These are phyloP conservation scores for Zosterops lateralis DNA, from an alignment of 2,113 vertebrate genomes.

Conservation along the genomic window DNA sequence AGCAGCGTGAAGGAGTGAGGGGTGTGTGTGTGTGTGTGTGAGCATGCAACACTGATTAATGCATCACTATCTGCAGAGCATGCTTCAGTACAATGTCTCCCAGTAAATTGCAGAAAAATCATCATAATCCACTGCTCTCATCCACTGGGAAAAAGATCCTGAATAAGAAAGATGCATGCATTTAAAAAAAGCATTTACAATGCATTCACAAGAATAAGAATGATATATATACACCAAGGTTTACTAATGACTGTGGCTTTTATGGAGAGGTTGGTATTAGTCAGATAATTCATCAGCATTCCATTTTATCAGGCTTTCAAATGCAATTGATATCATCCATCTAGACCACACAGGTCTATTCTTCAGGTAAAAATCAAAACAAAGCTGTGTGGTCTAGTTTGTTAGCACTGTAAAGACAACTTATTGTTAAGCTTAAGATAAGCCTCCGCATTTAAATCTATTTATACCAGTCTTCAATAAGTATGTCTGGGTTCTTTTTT, in stretches of 20 bases:
- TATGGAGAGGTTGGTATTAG: slow-evolving; percentile 26
- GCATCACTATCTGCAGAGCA: not conserved
- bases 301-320: slow-evolving; percentile 61
- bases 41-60: not conserved
- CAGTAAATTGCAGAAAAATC: not conserved
- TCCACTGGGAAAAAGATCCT: not conserved
- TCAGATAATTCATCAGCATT: slow-evolving; percentile 61
- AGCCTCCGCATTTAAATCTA: slow-evolving; percentile 33
- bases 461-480: slow-evolving; percentile 25
- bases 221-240: not conserved
- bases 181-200: slow-evolving; percentile 7
- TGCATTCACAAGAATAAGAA: not conserved
- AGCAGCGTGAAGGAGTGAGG: rapidly evolving
- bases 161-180: not conserved
- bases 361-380: slow-evolving; percentile 54
- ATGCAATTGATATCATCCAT: slow-evolving; percentile 53
- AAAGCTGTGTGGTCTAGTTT: slow-evolving; percentile 63
- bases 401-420: slow-evolving; percentile 14
- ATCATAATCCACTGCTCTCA: not conserved
- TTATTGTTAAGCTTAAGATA: slow-evolving; percentile 46
- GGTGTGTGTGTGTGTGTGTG: not conserved
- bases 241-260: slow-evolving; percentile 47
- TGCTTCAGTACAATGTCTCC: not conserved
- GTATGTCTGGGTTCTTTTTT: slow-evolving; percentile 3
- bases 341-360: slow-evolving; percentile 62